Base-by-base conservation (phyloP, 2,797 vertebrate species). In the Typhlichthys eigenmanni region DNA sequence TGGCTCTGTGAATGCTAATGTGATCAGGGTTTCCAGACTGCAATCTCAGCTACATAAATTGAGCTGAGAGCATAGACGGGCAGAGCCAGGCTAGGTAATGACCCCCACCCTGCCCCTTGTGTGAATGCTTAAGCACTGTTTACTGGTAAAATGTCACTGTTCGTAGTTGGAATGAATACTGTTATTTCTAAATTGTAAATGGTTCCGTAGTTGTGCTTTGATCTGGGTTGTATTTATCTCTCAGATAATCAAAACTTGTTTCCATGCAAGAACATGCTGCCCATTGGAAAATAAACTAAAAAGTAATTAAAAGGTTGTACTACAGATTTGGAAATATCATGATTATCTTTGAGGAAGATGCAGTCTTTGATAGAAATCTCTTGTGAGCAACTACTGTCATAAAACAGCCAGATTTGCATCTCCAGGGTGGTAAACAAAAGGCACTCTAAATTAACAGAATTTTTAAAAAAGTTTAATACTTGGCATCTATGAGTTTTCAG, bases 161-260 rank as follows among this genome's bases (percentile, higher is more conserved):
- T 74, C 59, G 79, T 88, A 87, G 89, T 80, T 90, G 77, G 74
- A 84, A 84, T 58, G 63, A 49, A 60, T 67, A 82, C 84, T 81
- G 87, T 87, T 85, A 80, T 88, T 81, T 83, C 77, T 83, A 73
- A 81, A 62, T 56, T 67, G 74, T 84, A 84, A 82, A 79, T 81
- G 38, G 57, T 54, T 55, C 17, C 57, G 55, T 50, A 62, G 78
- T 73, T 64, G 34, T 16, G 59, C 70, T 85, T 87, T 87, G 76
- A 83, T 89, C 71, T 84, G 62, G 63, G 58, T 47, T 29, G 16
- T 72, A 63, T 76, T 83, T 58, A 60, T 29, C 55, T 67, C 55
- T 55, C 60, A 87, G 88, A 90, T 90, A 88, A 88, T 79, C 58
- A 55, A 55, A 66, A 58, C 64, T 74, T 81, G 87, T 83, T 88